Evolutionary conservation across 2,797 vertebrate species (phyloP).

Genomic region (Morelia viridis): DNA sequence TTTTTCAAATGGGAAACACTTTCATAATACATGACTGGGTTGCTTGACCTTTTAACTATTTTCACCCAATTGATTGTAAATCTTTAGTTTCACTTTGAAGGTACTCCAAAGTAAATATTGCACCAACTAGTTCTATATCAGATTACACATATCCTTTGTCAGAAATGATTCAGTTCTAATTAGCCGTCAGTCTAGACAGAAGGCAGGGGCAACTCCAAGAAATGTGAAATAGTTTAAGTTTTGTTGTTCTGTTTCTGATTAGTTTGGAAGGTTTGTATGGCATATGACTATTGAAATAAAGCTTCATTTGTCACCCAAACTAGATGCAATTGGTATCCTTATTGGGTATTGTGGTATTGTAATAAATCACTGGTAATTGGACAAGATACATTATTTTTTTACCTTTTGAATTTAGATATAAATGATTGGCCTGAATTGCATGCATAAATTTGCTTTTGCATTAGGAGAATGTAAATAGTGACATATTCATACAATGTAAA

Average conservation of each 20-base stretch:
- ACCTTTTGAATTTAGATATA: constrained; percentile 11
- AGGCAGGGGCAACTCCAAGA: not conserved
- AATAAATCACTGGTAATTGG: constrained; percentile 43
- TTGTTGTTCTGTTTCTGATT: constrained; percentile 58
- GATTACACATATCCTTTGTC: not conserved
- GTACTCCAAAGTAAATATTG: constrained; percentile 36
- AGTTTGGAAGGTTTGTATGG: constrained; percentile 26
- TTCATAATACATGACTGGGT: not conserved
- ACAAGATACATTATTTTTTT: constrained; percentile 17
- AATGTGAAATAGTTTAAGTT: constrained; percentile 32
- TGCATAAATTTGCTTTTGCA: constrained; percentile 44
- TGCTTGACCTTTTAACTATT: constrained; percentile 34
- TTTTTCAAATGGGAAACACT: not conserved
- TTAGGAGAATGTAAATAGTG: constrained; percentile 54
- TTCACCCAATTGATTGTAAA: constrained; percentile 9
- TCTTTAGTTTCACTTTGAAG: constrained; percentile 1
- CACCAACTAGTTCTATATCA: constrained; percentile 26
- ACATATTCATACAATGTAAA: constrained; percentile 51
- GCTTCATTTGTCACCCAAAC: constrained; percentile 13
- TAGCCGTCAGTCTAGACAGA: constrained; percentile 7
- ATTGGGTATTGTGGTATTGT: not conserved
- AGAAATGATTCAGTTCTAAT: constrained; percentile 28
- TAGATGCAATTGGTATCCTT: not conserved
- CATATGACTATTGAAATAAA: not conserved
- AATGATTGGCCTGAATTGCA: constrained; percentile 2